A percentile compares a stretch with the other conserved stretches of the same genome.
Conservation (phyloP, 1,140 invertebrate species). For the Andricus grossulariae region DNA sequence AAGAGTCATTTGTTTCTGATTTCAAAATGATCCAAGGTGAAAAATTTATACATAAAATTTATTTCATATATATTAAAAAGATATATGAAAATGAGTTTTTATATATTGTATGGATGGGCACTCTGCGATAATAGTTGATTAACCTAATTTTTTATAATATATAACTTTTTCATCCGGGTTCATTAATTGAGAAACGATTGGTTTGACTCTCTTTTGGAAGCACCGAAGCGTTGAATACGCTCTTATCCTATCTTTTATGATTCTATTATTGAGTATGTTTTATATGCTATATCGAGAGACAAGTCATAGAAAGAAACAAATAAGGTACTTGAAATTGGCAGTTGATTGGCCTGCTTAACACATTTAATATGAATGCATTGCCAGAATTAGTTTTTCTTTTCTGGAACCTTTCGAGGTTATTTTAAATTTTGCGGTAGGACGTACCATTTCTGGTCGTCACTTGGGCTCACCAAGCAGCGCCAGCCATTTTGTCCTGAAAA, state of each 20-base stretch:
- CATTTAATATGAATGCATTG: constrained; percentile 12
- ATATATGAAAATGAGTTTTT: no score
- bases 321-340: constrained; percentile 12
- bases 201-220: not conserved
- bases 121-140: no score
- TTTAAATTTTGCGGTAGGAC: constrained; percentile 49
- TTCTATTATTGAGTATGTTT: not conserved
- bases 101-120: no score
- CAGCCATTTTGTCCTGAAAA: constrained; percentile 66
- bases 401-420: not conserved
- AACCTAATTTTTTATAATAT: no score
- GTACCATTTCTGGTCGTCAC: constrained; percentile 70
- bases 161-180: no score
- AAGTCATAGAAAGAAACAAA: not conserved
- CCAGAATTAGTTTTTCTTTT: not conserved
- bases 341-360: not conserved
- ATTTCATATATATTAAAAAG: no score
- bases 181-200: no score
- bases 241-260: not conserved
- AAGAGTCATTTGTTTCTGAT: not conserved
- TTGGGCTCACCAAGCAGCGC: constrained; percentile 70
- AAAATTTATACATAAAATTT: no score
- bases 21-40: no score
- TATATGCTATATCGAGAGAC: not conserved
- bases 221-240: not conserved